A percentile compares a stretch with the other conserved stretches of the same genome.
Evolutionary conservation across 2,113 vertebrate species (phyloP).

Genomic region (Channa maculata): DNA sequence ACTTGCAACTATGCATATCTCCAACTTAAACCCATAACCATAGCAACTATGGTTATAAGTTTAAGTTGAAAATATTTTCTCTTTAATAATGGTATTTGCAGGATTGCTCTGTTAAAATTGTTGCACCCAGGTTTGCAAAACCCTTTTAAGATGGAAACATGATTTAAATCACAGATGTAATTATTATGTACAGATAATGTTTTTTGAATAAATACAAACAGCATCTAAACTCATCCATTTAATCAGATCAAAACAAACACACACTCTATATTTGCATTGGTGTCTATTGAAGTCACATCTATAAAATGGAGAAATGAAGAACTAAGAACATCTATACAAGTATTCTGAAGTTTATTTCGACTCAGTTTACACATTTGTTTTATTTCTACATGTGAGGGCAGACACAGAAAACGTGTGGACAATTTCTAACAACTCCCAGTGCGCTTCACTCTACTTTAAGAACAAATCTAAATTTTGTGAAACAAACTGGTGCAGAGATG

Average conservation of each 20-base stretch:
- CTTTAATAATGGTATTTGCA: too few species aligned
- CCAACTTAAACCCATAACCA: too few species aligned
- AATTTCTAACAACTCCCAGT: neutral
- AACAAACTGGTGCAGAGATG: neutral
- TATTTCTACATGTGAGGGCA: too few species aligned
- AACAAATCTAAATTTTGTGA: neutral
- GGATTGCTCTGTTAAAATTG: neutral
- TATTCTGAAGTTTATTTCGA: neutral
- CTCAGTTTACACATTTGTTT: neutral
- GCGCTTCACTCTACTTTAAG: neutral
- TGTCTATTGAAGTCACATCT: neutral
- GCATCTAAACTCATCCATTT: neutral
- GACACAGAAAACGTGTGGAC: neutral
- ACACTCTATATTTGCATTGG: neutral
- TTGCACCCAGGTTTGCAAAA: conserved; percentile 2
- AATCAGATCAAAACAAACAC: conserved; percentile 13
- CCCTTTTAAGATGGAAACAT: neutral
- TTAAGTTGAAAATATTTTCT: too few species aligned
- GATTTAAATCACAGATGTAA: neutral
- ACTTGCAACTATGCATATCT: neutral
- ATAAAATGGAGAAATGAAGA: too few species aligned
- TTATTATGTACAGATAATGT: neutral
- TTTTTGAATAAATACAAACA: neutral
- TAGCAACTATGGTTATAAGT: too few species aligned
- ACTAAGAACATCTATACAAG: neutral